Percentiles rank a stretch among this genome's conserved stretches.
These are phyloP conservation scores for Papilio helenus DNA, from an alignment of 1,140 invertebrate species.

Conservation along the genomic window DNA sequence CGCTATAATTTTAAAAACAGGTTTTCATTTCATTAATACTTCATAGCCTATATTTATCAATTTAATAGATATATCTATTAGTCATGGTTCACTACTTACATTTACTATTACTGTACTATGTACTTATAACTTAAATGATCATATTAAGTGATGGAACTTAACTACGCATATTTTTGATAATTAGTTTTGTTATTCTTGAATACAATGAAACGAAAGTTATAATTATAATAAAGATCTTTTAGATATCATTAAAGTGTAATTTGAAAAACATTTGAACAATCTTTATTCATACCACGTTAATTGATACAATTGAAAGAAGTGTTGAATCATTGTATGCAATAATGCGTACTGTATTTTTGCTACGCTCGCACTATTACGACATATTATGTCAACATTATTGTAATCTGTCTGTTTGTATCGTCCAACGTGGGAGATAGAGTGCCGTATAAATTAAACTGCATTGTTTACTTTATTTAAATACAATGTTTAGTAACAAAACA, in stretches of 20 bases:
- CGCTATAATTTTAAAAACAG: neutral
- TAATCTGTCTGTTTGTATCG: constrained; percentile 8
- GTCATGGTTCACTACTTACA: neutral
- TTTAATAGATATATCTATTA: neutral
- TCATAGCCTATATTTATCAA: neutral
- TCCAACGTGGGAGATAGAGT: constrained; percentile 8
- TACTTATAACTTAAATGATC: neutral
- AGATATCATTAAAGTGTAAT: neutral
- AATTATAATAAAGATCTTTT: neutral
- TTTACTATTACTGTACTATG: neutral
- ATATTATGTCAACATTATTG: neutral
- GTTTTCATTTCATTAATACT: constrained; percentile 9
- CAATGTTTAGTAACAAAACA: neutral
- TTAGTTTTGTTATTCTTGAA: neutral
- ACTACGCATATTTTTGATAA: neutral
- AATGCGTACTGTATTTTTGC: neutral
- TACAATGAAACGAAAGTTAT: neutral
- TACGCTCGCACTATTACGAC: neutral
- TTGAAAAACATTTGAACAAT: neutral
- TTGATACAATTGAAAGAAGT: constrained; percentile 1
- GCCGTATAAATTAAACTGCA: neutral
- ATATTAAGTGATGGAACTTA: neutral
- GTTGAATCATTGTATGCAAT: constrained; percentile 3
- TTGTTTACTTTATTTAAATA: neutral
- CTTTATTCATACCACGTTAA: neutral